Evolutionary conservation across 2,113 vertebrate species (phyloP).

Genomic region (Rallus limicola): DNA sequence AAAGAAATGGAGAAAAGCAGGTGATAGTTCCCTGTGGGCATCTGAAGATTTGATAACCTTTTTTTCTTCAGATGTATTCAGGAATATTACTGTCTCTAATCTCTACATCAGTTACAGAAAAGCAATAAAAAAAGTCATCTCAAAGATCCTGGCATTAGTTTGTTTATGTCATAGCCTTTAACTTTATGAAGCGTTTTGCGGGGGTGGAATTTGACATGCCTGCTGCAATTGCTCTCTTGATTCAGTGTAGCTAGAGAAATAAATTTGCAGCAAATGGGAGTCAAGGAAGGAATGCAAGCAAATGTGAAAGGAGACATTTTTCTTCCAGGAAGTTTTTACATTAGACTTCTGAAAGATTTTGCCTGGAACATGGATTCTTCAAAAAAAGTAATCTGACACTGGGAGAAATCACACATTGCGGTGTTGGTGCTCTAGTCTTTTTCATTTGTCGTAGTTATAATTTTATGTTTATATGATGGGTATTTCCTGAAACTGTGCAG

Average conservation of each 20-base stretch:
- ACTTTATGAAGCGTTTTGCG: constrained; percentile 15
- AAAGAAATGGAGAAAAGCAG: constrained; percentile 34
- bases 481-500: not conserved
- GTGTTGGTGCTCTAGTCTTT: not conserved
- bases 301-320: constrained; percentile 39
- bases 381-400: not conserved
- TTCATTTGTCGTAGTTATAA: constrained; percentile 15
- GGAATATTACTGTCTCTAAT: constrained; percentile 30
- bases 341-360: constrained; percentile 49
- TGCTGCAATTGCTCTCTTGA: constrained; percentile 18
- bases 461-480: constrained; percentile 15
- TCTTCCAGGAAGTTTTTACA: constrained; percentile 23
- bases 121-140: not conserved
- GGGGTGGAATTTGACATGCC: constrained; percentile 23
- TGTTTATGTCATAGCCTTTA: constrained; percentile 38
- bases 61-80: constrained; percentile 29
- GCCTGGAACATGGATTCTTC: constrained; percentile 33
- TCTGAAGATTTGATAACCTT: constrained; percentile 15
- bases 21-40: constrained; percentile 35
- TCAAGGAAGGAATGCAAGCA: constrained; percentile 17
- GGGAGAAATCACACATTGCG: not conserved
- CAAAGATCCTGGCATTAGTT: not conserved
- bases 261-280: constrained; percentile 22
- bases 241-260: constrained; percentile 5
- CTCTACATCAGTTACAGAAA: constrained; percentile 11